Evolutionary conservation across 2,797 vertebrate genomes (phyloP), one percentile per base, ranked within the genome.

Genomic region (Pogoniulus pusillus): DNA sequence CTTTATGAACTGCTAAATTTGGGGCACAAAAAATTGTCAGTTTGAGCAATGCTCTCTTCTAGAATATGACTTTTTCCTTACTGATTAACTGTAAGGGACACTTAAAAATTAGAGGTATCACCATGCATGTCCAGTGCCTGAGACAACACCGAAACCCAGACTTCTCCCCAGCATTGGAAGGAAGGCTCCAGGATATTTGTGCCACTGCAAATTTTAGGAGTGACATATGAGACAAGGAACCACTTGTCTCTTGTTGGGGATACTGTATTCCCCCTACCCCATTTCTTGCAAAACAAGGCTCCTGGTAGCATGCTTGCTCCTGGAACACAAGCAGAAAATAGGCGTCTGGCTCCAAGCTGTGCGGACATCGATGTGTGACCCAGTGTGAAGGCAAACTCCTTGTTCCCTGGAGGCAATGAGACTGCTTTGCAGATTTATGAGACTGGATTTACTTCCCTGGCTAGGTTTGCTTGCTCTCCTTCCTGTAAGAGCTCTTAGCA

Each of bases 121-220:
- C 7, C 0, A 0, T 7, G 3, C 10, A 20, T 20, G 13, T 73
- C 70, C 2, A 43, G 29, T 5, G 7, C 2, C 29, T 60, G 37
- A 19, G 35, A 53, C 24, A 74, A 22, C 49, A 89, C 16, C 35
- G 37, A 43, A 70, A 90, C 76, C n/a, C 6, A 74, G 49, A 55
- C 7, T 1, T 62, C 71, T 68, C 6, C 9, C 5, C 6, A 32
- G 32, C 27, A 45, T 2, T 45, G 17, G 37, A 72, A 88, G 16
- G 41, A 63, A 66, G 15, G 35, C 37, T 63, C 16, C 53, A 60
- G 43, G 39, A 59, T 20, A 30, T 5, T 5, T 30, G 5, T 17
- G 7, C 3, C 12, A 35, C 32, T 17, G n/a, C 39, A 70, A 19
- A 63, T 82, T 82, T 86, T 57, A 74, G 39, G 39, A 70, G 53